Percentiles rank a stretch among this genome's conserved stretches.
Evolutionary conservation across 2,888 invertebrate genomes (phyloP).

Genomic region (Leptinotarsa rubiginosa): DNA sequence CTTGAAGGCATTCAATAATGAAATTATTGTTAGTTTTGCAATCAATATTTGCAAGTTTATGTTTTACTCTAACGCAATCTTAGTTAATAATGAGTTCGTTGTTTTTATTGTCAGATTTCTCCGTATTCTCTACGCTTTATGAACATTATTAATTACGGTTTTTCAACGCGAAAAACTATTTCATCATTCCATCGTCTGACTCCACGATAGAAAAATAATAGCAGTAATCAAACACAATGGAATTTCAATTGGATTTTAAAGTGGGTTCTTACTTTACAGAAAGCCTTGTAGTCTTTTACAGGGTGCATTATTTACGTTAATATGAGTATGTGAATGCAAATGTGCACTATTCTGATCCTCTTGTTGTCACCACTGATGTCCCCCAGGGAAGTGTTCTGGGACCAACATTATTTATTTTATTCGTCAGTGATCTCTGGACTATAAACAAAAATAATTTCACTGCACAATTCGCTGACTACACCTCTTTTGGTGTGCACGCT

Average conservation of each 20-base stretch:
- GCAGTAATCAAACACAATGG: slow-evolving; percentile 7
- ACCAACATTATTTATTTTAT: too few relatives aligned
- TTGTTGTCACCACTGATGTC: too few relatives aligned
- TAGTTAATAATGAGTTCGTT: slow-evolving; percentile 16
- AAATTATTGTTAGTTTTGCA: slow-evolving; percentile 22
- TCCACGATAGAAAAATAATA: background rate
- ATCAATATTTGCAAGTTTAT: slow-evolving; percentile 24
- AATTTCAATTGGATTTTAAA: background rate
- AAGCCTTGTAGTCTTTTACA: background rate
- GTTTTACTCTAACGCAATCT: slow-evolving; percentile 12
- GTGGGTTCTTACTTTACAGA: background rate
- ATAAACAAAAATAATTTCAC: too few relatives aligned
- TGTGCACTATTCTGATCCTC: too few relatives aligned
- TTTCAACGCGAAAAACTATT: slow-evolving; percentile 12
- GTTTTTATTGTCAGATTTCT: slow-evolving; percentile 20
- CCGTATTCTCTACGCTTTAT: slow-evolving; percentile 19
- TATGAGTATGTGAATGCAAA: too few relatives aligned
- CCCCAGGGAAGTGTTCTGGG: too few relatives aligned
- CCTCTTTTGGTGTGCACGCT: too few relatives aligned
- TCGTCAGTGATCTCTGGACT: too few relatives aligned
- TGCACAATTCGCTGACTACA: too few relatives aligned
- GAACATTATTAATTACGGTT: slow-evolving; percentile 24
- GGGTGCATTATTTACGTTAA: background rate
- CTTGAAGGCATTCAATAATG: slow-evolving; percentile 19
- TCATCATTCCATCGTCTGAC: background rate